Evolutionary conservation across 2,113 vertebrate species (phyloP), one percentile per base, ranked within the genome.

Genomic region (Colistium nudipinnis): DNA sequence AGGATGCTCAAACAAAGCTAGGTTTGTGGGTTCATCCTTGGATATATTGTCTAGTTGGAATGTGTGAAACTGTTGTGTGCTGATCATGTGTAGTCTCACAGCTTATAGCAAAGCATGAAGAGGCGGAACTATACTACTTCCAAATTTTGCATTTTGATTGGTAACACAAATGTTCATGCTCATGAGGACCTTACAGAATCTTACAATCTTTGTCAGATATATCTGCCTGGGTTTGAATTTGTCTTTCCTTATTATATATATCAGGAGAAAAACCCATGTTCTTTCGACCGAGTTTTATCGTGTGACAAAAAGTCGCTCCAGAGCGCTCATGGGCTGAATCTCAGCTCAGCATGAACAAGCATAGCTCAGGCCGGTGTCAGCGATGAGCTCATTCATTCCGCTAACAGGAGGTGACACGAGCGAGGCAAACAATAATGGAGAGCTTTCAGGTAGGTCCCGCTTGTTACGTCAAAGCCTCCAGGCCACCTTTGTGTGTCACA

Each of bases 301-400:
- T 77, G 48, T 65, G n/a, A n/a, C n/a, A n/a, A 36, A 67, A 60
- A 59, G n/a, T 38, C n/a, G n/a, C n/a, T n/a, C n/a, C n/a, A n/a
- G 14, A 59, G 56, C 22, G 22, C 27, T 8, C 11, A 6, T 31
- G 39, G 17, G 28, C n/a, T 48, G 2, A 14, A 5, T 25, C 49
- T 70, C 56, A 70, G 56, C 62, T 73, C 48, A 72, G 45, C 75
- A 66, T 81, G 66, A 60, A 60, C 65, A 55, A 65, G 55, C 73
- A 59, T 81, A 38, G 49, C 57, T 83, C 80, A 81, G 53, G 52
- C 48, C 76, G 69, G 64, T 82, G 87, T 87, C 85, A 81, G 80
- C 68, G 38, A 83, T 90, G 90, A 90, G 76, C 79, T 92, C 89
- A 90, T 87, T 78, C 74, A 78, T 87, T 88, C 86, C 83, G 66